Evolutionary conservation across 2,113 vertebrate genomes (phyloP).

Genomic region (Eulacestoma nigropectus): DNA sequence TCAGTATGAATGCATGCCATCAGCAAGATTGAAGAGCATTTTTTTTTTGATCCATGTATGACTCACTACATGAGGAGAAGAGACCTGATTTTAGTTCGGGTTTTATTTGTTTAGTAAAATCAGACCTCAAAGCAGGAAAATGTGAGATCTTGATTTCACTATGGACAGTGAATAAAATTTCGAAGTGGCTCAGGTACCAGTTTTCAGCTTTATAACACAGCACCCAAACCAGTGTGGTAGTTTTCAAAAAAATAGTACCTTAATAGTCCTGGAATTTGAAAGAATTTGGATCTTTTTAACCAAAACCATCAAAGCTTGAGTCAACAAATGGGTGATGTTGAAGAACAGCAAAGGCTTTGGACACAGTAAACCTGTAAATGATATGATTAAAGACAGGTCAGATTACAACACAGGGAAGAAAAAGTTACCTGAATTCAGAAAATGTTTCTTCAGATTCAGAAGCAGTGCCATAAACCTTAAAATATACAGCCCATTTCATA

Average conservation of each 20-base stretch:
- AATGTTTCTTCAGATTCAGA: background rate
- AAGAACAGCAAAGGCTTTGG: background rate
- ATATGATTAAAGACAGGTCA: background rate
- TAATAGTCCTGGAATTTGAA: background rate
- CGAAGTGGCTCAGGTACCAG: background rate
- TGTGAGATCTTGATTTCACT: background rate
- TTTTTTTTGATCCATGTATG: background rate
- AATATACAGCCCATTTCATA: background rate
- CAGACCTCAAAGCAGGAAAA: background rate
- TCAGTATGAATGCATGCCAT: background rate
- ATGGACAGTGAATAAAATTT: background rate
- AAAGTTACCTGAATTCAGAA: background rate
- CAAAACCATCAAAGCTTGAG: background rate
- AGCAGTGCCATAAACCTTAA: background rate
- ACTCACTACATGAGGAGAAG: background rate
- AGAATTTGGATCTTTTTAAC: background rate
- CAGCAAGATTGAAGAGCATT: background rate
- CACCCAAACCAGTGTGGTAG: background rate
- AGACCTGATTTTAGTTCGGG: background rate
- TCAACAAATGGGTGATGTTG: background rate
- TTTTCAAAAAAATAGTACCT: background rate
- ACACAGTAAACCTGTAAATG: background rate
- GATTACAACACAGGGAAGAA: background rate
- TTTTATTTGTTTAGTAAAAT: background rate
- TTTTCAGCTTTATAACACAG: background rate